A percentile compares a stretch with the other conserved stretches of the same genome.
phyloP scores from a whole-genome alignment of 2,797 vertebrate genomes.

The Enteromius afrohamiltoni region DNA sequence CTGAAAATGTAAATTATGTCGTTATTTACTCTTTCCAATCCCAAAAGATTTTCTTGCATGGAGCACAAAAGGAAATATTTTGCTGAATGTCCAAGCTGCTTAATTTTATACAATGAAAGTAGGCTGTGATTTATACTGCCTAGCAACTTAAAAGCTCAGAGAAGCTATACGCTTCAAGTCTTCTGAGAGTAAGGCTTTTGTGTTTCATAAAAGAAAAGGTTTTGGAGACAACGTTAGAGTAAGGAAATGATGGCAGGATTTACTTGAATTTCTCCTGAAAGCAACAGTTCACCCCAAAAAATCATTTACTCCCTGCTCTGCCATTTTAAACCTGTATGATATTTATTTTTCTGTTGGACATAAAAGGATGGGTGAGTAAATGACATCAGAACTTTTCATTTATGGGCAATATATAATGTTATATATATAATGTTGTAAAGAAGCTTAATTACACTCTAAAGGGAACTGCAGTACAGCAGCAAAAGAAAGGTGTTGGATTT shows the following conservation, averaged over 20 bases:
- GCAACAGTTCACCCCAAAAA: neutral
- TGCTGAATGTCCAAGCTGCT: neutral
- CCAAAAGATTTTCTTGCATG: neutral
- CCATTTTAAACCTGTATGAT: neutral
- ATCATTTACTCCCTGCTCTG: too few relatives aligned
- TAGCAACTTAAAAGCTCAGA: neutral
- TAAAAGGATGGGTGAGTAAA: too few relatives aligned
- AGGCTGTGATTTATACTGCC: neutral
- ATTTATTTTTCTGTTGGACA: neutral
- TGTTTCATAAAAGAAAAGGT: neutral
- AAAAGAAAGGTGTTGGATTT: constrained; percentile 6
- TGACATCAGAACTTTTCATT: neutral
- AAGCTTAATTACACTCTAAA: neutral
- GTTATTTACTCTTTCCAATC: neutral
- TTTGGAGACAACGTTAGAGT: neutral
- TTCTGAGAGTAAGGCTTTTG: neutral
- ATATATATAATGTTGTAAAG: neutral
- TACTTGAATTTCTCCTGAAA: too few relatives aligned
- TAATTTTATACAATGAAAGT: neutral
- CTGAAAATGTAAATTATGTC: neutral
- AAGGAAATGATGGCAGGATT: neutral
- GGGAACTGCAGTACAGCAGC: neutral
- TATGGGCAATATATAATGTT: neutral
- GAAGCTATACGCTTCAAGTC: neutral
- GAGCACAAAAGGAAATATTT: neutral